phyloP scores from a whole-genome alignment of 53 echinoderm and acorn worm species.

The Stichopus horrens region DNA sequence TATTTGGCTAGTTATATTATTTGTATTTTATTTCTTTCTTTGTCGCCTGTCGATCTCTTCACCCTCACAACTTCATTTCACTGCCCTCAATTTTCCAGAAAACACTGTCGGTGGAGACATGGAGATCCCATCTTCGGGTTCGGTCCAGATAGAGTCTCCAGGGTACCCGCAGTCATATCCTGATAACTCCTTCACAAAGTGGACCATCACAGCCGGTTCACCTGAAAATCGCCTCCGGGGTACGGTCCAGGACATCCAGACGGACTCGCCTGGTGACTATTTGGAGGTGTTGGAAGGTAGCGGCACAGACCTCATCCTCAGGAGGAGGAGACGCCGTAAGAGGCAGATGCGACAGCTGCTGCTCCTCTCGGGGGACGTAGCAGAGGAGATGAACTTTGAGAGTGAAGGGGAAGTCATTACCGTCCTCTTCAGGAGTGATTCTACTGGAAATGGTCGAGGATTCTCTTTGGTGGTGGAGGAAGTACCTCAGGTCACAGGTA shows the following conservation, averaged over 20 bases:
- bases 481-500: slow-evolving; percentile 57
- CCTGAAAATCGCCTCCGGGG: slow-evolving; percentile 52
- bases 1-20: too few relatives aligned
- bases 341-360: slow-evolving; percentile 30
- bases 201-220: slow-evolving; percentile 53
- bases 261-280: slow-evolving; percentile 51
- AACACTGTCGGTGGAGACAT: slow-evolving; percentile 41
- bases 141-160: slow-evolving; percentile 49
- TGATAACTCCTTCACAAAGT: slow-evolving; percentile 44
- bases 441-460: slow-evolving; percentile 36
- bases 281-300: slow-evolving; percentile 51
- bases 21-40: background rate
- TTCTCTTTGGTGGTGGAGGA: slow-evolving; percentile 58
- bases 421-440: slow-evolving; percentile 19
- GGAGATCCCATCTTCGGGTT: slow-evolving; percentile 44
- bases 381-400: slow-evolving; percentile 20
- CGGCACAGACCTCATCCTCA: slow-evolving; percentile 9
- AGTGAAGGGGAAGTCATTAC: slow-evolving; percentile 24
- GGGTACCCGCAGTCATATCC: slow-evolving; percentile 51
- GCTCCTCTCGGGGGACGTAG: slow-evolving; percentile 25
- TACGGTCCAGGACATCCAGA: slow-evolving; percentile 49
- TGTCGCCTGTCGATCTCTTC: background rate
- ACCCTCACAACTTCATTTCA: background rate
- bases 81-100: slow-evolving; percentile 8
- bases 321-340: background rate